Evolutionary conservation across 2,113 vertebrate species (phyloP).

Genomic region (Gymnarchus niloticus): DNA sequence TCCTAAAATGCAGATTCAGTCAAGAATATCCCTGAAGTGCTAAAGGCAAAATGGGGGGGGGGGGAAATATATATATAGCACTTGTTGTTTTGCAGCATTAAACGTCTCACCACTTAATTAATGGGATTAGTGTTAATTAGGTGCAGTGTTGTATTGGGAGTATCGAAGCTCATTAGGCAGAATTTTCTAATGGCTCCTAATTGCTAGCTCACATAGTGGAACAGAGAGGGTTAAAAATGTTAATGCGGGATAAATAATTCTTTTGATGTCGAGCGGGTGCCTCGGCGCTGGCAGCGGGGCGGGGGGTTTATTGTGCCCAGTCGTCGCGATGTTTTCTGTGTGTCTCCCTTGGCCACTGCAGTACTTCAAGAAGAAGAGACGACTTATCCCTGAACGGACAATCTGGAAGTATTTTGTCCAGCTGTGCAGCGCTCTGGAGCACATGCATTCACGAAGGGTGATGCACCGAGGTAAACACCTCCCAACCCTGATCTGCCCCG

Average conservation of each 20-base stretch:
- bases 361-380: constrained; percentile 82
- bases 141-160: constrained; percentile 59
- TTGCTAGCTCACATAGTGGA: constrained; percentile 49
- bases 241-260: constrained; percentile 53
- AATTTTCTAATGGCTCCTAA: constrained; percentile 51
- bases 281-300: constrained; percentile 31
- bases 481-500: not conserved
- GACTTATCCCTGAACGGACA: constrained; percentile 77
- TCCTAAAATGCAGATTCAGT: constrained; percentile 22
- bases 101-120: constrained; percentile 61
- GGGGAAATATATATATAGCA: constrained; percentile 23
- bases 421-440: constrained; percentile 77
- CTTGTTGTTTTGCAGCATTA: constrained; percentile 54
- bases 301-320: constrained; percentile 27
- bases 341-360: constrained; percentile 47
- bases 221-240: constrained; percentile 55
- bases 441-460: constrained; percentile 79
- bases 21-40: constrained; percentile 36
- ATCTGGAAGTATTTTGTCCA: constrained; percentile 83
- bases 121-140: constrained; percentile 65
- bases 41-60: constrained; percentile 47
- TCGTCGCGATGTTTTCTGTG: constrained; percentile 47
- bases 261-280: constrained; percentile 54
- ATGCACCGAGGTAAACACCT: constrained; percentile 74
- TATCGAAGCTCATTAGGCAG: constrained; percentile 61